A percentile compares a stretch with the other conserved stretches of the same genome.
Evolutionary conservation across 2,797 vertebrate genomes (phyloP).

Genomic region (Rachycentron canadum): DNA sequence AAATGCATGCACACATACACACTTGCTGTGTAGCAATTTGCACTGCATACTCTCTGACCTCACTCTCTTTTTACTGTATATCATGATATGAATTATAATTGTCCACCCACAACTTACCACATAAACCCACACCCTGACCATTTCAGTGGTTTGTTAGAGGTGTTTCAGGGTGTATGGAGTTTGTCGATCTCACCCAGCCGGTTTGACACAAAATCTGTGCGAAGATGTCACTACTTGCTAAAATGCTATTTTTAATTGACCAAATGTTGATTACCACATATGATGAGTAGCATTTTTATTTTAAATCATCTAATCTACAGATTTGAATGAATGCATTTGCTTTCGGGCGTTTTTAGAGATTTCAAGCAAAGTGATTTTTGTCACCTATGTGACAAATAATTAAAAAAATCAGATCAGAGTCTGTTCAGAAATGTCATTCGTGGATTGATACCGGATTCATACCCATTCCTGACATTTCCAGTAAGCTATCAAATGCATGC

Average conservation of each 20-base stretch:
- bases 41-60: slow-evolving; percentile 38
- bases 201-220: neutral
- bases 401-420: no score
- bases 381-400: slow-evolving; percentile 3
- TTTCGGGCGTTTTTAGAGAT: neutral
- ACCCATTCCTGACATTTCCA: slow-evolving; percentile 37
- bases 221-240: neutral
- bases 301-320: neutral
- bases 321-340: no score
- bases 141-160: slow-evolving; percentile 9
- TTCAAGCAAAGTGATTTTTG: neutral
- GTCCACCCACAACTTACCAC: slow-evolving; percentile 6
- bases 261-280: neutral
- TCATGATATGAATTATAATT: slow-evolving; percentile 47
- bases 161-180: neutral
- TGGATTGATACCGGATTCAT: slow-evolving; percentile 12
- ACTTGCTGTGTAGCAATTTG: slow-evolving; percentile 44
- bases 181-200: neutral
- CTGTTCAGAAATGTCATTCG: neutral
- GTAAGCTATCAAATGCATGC: slow-evolving; percentile 38
- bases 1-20: neutral
- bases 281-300: slow-evolving; percentile 3
- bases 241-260: neutral
- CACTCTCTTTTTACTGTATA: slow-evolving; percentile 34
- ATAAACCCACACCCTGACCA: slow-evolving; percentile 6